Base-by-base conservation (phyloP, 2,888 invertebrate genomes). In the Drosophila nr. medialis region DNA sequence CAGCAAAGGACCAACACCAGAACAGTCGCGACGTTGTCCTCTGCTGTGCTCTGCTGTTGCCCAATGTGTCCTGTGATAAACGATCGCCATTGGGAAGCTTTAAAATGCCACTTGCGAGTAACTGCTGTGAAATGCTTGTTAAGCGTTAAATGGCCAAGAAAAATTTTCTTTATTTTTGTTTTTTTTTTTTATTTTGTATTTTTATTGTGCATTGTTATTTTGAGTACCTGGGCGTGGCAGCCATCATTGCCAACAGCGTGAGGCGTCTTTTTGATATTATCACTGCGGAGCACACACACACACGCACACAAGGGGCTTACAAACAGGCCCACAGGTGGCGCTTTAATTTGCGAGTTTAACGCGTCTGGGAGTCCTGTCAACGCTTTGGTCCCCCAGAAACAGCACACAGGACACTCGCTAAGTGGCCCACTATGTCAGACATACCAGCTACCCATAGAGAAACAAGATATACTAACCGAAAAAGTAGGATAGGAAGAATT, bases 101-200 rank as follows among this genome's bases (percentile, higher is more conserved):
- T 89, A 86, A 86, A 86, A 76, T 75, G 89, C 84, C 87, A 89
- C 89, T 90, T 86, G 86, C 82, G 82, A 73, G 80, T 84, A 77
- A 89, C 84, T 72, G 86, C 73, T 81, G 67, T 76, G 74, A 73
- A 84, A 86, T 72, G 75, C 70, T 77, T 81, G 81, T 88, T 78
- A 83, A 81, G 73, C 77, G 87, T 80, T 89, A 86, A 86, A 90
- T 77, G 74, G 69, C 82, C 83, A 79, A 75, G 86, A 77, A 80
- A 87, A 75, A 75, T 75, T 45, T 68, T 34, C 59, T 56, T 38
- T 54, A 45, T 69, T 54, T 32, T 30, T 42, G 5, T 2, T 10
- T 29, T 15, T 64, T 15, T 64, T 32, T 30, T n/a, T 2, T 3
- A 24, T 45, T 15, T 30, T 6, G 15, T 7, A n/a, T 21, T 29